Percentiles rank a stretch among this genome's conserved stretches.
These are phyloP conservation scores for Watsonalla cultraria DNA, from an alignment of 2,888 invertebrate species.

Conservation along the genomic window DNA sequence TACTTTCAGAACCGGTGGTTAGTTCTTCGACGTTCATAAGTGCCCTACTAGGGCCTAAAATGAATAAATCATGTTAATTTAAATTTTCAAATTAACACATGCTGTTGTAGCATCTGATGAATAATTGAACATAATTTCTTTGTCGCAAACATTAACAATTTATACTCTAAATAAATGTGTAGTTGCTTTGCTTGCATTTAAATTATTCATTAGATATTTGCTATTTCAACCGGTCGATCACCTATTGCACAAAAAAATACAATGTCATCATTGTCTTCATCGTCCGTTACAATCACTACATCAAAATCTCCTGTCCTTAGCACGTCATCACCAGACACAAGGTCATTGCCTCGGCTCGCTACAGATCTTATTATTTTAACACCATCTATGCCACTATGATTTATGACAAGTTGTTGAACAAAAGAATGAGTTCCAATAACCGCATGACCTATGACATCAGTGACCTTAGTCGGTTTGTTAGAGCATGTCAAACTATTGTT, in stretches of 20 bases:
- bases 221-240: conserved; percentile 24
- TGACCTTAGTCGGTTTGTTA: conserved; percentile 36
- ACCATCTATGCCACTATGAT: conserved; percentile 45
- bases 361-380: conserved; percentile 40
- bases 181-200: not conserved
- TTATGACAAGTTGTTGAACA: conserved; percentile 46
- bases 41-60: too few relatives aligned
- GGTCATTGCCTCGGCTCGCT: conserved; percentile 38
- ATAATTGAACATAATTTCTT: too few relatives aligned
- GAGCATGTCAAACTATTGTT: conserved; percentile 46
- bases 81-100: too few relatives aligned
- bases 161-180: not conserved
- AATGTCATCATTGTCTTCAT: conserved; percentile 2
- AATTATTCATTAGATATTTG: not conserved
- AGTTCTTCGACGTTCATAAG: too few relatives aligned
- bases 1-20: too few relatives aligned
- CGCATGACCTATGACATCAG: conserved; percentile 65
- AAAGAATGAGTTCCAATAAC: conserved; percentile 49
- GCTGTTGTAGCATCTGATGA: too few relatives aligned
- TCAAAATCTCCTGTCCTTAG: conserved; percentile 27
- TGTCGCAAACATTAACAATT: not conserved
- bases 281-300: conserved; percentile 14
- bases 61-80: too few relatives aligned
- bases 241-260: conserved; percentile 20
- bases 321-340: conserved; percentile 36